A percentile compares a stretch with the other conserved stretches of the same genome.
These are phyloP conservation scores for Glaucopsyche alexis DNA, from an alignment of 2,888 invertebrate species.

Conservation along the genomic window DNA sequence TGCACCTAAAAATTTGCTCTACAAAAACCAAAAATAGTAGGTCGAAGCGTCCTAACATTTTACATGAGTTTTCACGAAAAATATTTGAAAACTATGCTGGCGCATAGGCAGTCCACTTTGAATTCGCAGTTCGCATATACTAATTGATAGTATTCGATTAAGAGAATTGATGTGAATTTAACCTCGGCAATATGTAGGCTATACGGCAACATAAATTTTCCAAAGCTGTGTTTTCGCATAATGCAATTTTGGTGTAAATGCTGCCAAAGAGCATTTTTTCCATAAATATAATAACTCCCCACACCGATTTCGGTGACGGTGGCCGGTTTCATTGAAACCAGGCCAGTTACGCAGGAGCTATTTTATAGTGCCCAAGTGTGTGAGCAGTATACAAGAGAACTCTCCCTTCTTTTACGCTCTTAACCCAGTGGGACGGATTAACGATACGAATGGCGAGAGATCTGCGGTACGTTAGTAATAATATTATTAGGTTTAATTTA, in stretches of 20 bases:
- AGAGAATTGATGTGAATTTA: conserved; percentile 43
- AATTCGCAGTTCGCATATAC: conserved; percentile 31
- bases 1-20: background rate
- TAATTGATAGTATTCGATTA: conserved; percentile 42
- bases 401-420: no score
- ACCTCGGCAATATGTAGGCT: conserved; percentile 40
- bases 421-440: no score
- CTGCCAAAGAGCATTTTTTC: background rate
- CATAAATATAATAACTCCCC: no score
- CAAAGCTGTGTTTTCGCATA: conserved; percentile 29
- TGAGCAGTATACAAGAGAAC: no score
- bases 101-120: conserved; percentile 30
- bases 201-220: conserved; percentile 36
- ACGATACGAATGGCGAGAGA: no score
- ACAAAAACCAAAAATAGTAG: background rate
- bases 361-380: no score
- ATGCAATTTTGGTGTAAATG: conserved; percentile 16
- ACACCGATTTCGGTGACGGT: no score
- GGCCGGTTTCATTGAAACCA: no score
- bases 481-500: no score
- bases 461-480: no score
- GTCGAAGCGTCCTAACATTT: background rate
- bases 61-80: background rate
- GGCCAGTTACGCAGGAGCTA: no score
- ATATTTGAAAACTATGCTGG: background rate